These are phyloP conservation scores for Lasius fuliginosus DNA, from an alignment of 2,888 invertebrate genomes.

Conservation along the genomic window DNA sequence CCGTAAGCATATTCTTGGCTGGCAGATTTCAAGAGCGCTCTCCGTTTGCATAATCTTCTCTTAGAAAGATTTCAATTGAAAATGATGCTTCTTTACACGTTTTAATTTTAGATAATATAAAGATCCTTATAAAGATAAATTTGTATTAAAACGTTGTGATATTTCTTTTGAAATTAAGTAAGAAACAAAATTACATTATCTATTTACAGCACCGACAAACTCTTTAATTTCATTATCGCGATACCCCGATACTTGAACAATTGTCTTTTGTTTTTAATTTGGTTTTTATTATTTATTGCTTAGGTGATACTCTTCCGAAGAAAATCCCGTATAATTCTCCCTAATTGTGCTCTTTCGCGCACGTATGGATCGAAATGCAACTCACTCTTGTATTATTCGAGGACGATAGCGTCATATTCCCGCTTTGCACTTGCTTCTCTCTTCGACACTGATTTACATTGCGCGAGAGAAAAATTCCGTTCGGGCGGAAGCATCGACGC, in stretches of 20 bases:
- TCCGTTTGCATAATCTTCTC: background rate
- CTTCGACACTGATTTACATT: slow-evolving; percentile 26
- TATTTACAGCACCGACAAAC: background rate
- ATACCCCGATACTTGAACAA: background rate
- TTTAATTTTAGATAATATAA: background rate
- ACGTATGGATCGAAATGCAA: slow-evolving; percentile 3
- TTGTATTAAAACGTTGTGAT: background rate
- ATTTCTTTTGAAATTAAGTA: background rate
- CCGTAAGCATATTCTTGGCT: slow-evolving; percentile 28
- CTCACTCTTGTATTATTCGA: slow-evolving; percentile 14
- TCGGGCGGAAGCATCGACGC: slow-evolving; percentile 9
- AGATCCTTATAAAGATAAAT: background rate
- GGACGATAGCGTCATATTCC: slow-evolving; percentile 19
- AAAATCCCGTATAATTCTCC: background rate
- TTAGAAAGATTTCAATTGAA: slow-evolving; percentile 1
- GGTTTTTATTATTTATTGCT: background rate
- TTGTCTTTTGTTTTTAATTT: background rate
- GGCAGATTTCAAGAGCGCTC: background rate
- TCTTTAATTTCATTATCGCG: background rate
- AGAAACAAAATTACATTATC: background rate
- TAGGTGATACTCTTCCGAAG: background rate
- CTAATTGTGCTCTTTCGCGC: background rate
- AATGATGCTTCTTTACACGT: background rate
- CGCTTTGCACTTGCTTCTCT: slow-evolving; percentile 18
- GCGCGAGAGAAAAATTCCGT: slow-evolving; percentile 42